phyloP scores from a whole-genome alignment of 1,140 invertebrate genomes.

The Drosophila trapezifrons region DNA sequence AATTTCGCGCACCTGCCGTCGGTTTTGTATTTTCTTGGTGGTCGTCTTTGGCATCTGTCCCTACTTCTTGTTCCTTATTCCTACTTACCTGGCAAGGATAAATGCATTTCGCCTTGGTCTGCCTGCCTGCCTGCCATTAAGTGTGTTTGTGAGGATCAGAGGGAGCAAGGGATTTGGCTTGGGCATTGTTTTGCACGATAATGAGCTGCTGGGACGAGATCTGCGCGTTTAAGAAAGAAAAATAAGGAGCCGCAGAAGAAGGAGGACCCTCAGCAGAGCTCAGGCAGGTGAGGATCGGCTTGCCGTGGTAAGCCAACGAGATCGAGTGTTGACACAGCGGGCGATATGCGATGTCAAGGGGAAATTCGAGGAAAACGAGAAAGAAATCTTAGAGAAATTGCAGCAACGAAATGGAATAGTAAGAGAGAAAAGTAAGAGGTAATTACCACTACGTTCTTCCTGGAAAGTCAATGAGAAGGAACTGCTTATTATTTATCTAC shows the following conservation, averaged over 20 bases:
- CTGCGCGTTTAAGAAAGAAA: background rate
- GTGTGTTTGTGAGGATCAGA: conserved; percentile 6
- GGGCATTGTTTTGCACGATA: conserved; percentile 23
- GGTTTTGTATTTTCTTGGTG: conserved; percentile 23
- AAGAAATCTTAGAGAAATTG: background rate
- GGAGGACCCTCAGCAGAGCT: conserved; percentile 24
- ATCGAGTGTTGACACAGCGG: conserved; percentile 27
- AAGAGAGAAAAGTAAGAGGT: too few species aligned
- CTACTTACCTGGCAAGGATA: conserved; percentile 34
- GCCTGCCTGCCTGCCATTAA: conserved; percentile 34
- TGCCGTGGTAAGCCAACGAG: background rate
- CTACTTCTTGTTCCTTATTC: background rate
- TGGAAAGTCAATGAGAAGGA: too few species aligned
- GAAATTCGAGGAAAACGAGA: background rate
- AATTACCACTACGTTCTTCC: too few species aligned
- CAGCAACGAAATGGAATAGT: too few species aligned
- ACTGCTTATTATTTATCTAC: background rate
- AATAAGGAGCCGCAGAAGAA: conserved; percentile 10
- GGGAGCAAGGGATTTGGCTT: conserved; percentile 19
- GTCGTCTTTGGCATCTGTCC: conserved; percentile 10
- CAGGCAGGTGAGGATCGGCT: conserved; percentile 19
- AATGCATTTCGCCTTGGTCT: conserved; percentile 26
- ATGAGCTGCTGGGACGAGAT: conserved; percentile 16
- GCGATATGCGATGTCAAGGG: too few species aligned
- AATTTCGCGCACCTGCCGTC: conserved; percentile 72